Evolutionary conservation across 2,113 vertebrate genomes (phyloP).

Genomic region (Carollia perspicillata): DNA sequence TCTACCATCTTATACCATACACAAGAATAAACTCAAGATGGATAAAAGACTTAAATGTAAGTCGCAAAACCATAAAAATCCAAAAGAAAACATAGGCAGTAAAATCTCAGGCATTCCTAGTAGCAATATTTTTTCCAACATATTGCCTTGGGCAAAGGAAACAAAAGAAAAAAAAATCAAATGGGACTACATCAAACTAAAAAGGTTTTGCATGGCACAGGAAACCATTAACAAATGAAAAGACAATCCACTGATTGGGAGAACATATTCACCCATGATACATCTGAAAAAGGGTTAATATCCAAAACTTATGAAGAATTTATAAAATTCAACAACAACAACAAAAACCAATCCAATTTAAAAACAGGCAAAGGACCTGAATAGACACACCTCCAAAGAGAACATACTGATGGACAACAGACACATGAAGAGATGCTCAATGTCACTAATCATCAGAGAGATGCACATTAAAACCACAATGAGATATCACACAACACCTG

Average conservation of each 20-base stretch:
- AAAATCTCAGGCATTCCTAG: neutral
- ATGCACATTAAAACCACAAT: neutral
- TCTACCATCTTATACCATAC: neutral
- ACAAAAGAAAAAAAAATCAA: neutral
- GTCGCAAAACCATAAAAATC: neutral
- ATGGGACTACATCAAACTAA: neutral
- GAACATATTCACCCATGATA: neutral
- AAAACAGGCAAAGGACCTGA: neutral
- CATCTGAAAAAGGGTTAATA: neutral
- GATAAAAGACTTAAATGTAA: neutral
- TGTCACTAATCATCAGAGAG: neutral
- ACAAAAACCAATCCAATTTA: neutral
- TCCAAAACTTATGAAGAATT: neutral
- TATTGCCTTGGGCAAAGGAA: neutral
- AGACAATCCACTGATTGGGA: neutral
- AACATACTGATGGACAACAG: neutral
- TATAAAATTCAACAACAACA: neutral
- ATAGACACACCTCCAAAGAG: neutral
- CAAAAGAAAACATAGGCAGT: neutral
- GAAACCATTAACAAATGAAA: neutral
- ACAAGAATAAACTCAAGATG: neutral
- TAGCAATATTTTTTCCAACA: neutral
- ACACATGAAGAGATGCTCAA: neutral
- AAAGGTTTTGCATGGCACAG: neutral
- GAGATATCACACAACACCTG: neutral